A percentile compares a stretch with the other conserved stretches of the same genome.
These are phyloP conservation scores for Dyspetes luteomarginatus DNA, from an alignment of 2,888 invertebrate genomes.

Conservation along the genomic window DNA sequence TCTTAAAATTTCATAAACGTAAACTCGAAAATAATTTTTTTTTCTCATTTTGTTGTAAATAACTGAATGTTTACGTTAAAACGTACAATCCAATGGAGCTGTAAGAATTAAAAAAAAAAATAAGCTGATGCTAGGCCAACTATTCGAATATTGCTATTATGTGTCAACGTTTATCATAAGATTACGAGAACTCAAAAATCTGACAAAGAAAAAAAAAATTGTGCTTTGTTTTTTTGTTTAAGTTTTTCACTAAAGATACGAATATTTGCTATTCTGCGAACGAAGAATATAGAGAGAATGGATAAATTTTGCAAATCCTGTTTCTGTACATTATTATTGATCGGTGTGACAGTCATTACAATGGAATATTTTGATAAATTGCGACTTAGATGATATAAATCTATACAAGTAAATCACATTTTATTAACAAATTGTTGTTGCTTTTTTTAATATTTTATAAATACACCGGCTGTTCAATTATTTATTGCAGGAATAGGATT, in stretches of 20 bases:
- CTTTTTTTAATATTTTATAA: conserved; percentile 10
- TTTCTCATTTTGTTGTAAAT: conserved; percentile 48
- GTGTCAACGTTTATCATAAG: conserved; percentile 28
- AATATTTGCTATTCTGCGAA: not conserved
- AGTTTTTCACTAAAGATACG: not conserved
- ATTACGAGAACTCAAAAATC: not conserved
- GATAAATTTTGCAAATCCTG: not conserved
- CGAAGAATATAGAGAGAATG: not conserved
- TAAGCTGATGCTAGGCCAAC: not conserved
- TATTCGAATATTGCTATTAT: conserved; percentile 13
- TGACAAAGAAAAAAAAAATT: not conserved
- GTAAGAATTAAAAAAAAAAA: conserved; percentile 23
- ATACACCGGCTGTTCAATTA: conserved; percentile 24
- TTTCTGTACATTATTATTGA: conserved; percentile 47
- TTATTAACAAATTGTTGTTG: conserved; percentile 47
- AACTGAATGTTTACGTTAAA: conserved; percentile 27
- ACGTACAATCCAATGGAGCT: conserved; percentile 37
- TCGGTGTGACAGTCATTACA: conserved; percentile 40
- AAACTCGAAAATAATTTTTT: not conserved
- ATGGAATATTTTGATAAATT: conserved; percentile 54
- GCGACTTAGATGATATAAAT: conserved; percentile 39
- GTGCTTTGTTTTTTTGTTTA: not conserved
- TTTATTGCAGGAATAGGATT: conserved; percentile 54
- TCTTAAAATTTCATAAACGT: not conserved
- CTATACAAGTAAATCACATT: conserved; percentile 63